These are phyloP conservation scores for Australoheros scitulus DNA, from an alignment of 2,113 vertebrate genomes.

Conservation along the genomic window DNA sequence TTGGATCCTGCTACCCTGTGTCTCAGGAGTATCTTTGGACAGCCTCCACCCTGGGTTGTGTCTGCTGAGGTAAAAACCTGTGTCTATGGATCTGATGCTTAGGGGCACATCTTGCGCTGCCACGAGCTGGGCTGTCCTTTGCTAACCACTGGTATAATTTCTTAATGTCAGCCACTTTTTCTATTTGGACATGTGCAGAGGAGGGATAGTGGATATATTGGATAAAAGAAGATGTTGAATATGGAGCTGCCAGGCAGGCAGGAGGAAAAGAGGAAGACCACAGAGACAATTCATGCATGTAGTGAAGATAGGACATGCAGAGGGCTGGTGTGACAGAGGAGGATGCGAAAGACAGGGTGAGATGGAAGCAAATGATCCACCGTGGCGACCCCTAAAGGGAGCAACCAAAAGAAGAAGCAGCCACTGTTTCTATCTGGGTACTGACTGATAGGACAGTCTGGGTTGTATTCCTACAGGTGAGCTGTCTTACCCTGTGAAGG, in stretches of 20 bases:
- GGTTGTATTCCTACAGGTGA: neutral
- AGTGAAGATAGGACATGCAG: neutral
- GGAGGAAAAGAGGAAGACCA: neutral
- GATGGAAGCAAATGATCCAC: neutral
- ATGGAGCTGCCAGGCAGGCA: neutral
- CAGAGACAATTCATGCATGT: neutral
- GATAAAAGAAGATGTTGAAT: neutral
- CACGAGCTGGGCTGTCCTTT: neutral
- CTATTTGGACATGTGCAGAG: neutral
- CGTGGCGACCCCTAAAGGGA: neutral
- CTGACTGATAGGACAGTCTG: neutral
- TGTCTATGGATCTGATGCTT: neutral
- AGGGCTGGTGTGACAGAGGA: neutral
- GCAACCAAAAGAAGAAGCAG: neutral
- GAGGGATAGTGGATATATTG: neutral
- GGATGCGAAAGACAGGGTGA: neutral
- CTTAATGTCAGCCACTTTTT: neutral
- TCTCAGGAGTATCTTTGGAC: neutral
- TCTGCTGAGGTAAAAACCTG: neutral
- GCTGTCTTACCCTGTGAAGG: no score
- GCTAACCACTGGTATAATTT: neutral
- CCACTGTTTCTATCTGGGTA: neutral
- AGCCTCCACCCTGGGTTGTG: neutral
- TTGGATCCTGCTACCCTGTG: neutral
- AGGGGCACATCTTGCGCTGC: neutral